Evolutionary conservation across 64 coral and sea anemone species (phyloP).

Genomic region (Stylophora pistillata): DNA sequence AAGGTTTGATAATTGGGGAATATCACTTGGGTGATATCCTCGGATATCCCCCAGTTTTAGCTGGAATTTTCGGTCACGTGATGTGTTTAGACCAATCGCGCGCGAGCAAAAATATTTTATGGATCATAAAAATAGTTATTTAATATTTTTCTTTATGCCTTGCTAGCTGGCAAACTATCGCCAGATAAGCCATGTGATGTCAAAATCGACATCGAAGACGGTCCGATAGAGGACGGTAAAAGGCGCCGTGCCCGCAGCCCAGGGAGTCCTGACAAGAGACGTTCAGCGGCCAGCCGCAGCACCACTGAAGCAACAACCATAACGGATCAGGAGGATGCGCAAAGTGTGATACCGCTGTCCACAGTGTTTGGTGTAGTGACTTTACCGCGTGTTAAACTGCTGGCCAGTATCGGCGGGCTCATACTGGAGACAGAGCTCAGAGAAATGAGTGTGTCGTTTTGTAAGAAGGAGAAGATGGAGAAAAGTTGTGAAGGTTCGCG

Average conservation of each 20-base stretch:
- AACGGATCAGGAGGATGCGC: slow-evolving; percentile 62
- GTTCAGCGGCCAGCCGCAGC: slow-evolving; percentile 51
- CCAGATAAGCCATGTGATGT: slow-evolving; percentile 71
- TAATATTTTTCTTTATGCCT: background rate
- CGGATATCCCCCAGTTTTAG: too few relatives aligned
- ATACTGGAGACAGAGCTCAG: slow-evolving; percentile 84
- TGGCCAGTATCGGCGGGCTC: slow-evolving; percentile 91
- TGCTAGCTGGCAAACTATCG: slow-evolving; percentile 25
- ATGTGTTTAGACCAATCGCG: too few relatives aligned
- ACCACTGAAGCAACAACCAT: slow-evolving; percentile 44
- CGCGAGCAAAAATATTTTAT: too few relatives aligned
- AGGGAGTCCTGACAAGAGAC: slow-evolving; percentile 20
- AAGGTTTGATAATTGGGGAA: too few relatives aligned
- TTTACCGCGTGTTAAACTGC: slow-evolving; percentile 68
- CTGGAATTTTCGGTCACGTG: too few relatives aligned
- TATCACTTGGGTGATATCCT: too few relatives aligned
- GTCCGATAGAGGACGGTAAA: slow-evolving; percentile 24
- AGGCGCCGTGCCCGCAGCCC: slow-evolving; percentile 17
- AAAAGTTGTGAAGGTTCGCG: slow-evolving; percentile 33
- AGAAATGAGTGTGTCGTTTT: slow-evolving; percentile 72
- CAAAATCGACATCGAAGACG: slow-evolving; percentile 86
- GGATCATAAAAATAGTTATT: too few relatives aligned
- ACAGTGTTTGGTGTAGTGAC: slow-evolving; percentile 79
- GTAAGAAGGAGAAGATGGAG: slow-evolving; percentile 71
- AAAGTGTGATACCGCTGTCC: slow-evolving; percentile 52